Base-by-base conservation (phyloP, 2,888 invertebrate genomes). In the Drosophila demipolita region DNA sequence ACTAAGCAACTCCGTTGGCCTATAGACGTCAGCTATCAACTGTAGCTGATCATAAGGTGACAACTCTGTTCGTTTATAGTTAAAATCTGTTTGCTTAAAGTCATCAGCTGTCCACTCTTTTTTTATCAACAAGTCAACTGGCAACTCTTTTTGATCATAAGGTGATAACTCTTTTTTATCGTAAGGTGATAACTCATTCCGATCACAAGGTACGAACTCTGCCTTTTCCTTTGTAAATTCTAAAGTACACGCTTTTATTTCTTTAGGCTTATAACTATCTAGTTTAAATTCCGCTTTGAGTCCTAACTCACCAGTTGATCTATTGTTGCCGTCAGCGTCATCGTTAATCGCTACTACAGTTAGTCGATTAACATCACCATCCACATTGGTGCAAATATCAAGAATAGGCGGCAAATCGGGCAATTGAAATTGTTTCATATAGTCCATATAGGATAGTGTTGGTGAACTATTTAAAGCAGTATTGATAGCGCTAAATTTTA, bases 361-460 rank as follows among this genome's bases (percentile, higher is more conserved):
- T 23, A 8, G 8, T 23, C 4, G 23, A 45, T 15, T 45, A 23
- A 45, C 23, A 15, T 65, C 32, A 11, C 50, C 40, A 40, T 33
- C 36, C 17, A 26, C 54, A 48, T 40, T 15, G 23, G 45, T 73
- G 11, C 70, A 55, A 4, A 86, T 60, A 36, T 74, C 73, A 15
- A 80, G 49, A 50, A 82, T 82, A 40, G 82, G 76, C 12, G 87
- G 81, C 36, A 81, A 71, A 45, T 87, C 84, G 20, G 85, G 81
- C 45, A 90, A 60, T 9, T 85, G 82, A 70, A 89, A 89, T 60
- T 85, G 73, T 66, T 89, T 90, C 77, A 91, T 83, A 64, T 91
- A 91, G 45, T 91, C 90, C 23, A 69, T 60, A 64, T 83, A 89
- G 4, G 87, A 78, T 11, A 78, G 58, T 7, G 74, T 62, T 61